phyloP scores from a whole-genome alignment of 2,888 invertebrate species.

The Chrysina gloriosa region DNA sequence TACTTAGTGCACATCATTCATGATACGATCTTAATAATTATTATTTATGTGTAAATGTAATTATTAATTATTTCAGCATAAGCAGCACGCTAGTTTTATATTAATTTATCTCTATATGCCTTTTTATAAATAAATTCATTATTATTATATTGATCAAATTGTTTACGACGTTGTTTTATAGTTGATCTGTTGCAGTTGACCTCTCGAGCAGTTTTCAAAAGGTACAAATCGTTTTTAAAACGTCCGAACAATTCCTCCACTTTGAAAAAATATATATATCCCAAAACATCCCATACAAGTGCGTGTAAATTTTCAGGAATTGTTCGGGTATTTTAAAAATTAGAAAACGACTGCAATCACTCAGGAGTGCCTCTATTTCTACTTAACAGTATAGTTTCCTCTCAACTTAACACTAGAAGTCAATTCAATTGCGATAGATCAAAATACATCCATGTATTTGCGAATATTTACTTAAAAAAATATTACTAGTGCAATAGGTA shows the following conservation, averaged over 20 bases:
- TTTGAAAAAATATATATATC: no score
- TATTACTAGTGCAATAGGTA: conserved; percentile 28
- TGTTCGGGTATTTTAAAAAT: neutral
- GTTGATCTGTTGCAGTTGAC: neutral
- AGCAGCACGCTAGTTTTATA: conserved; percentile 27
- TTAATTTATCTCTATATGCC: conserved; percentile 14
- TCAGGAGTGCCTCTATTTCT: neutral
- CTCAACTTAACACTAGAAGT: neutral
- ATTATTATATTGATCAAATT: neutral
- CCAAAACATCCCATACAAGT: no score
- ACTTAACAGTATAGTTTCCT: neutral
- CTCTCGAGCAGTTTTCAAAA: neutral
- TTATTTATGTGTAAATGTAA: conserved; percentile 20
- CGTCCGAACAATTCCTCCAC: no score
- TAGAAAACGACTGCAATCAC: neutral
- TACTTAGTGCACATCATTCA: conserved; percentile 20
- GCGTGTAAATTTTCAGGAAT: neutral
- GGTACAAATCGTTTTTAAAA: no score
- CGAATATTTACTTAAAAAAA: conserved; percentile 24
- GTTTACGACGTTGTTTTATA: neutral
- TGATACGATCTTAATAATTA: conserved; percentile 6
- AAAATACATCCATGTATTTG: neutral
- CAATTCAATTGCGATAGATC: conserved; percentile 1
- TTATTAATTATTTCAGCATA: conserved; percentile 3
- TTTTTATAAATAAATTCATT: conserved; percentile 11